Percentiles rank a stretch among this genome's conserved stretches.
Conservation (phyloP, 2,113 vertebrate species). For the Conger conger region DNA sequence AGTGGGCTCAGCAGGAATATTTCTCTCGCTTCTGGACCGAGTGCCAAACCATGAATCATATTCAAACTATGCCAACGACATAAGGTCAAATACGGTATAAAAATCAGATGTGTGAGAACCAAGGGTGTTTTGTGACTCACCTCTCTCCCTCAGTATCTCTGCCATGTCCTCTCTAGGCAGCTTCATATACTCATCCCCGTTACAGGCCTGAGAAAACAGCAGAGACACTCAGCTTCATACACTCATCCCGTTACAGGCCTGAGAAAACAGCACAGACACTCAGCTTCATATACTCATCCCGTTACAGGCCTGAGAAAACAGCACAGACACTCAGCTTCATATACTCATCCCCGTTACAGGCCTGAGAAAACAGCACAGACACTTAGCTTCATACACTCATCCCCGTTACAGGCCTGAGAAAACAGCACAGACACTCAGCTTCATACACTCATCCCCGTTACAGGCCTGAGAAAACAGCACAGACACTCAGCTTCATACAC, state of each 20-base stretch:
- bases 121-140: conserved; percentile 35
- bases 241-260: conserved; percentile 80
- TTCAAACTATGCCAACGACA: too few relatives aligned
- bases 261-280: conserved; percentile 32
- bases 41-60: neutral
- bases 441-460: conserved; percentile 77
- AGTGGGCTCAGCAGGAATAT: neutral
- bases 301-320: conserved; percentile 73
- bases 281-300: conserved; percentile 75
- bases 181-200: conserved; percentile 76
- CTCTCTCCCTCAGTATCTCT: conserved; percentile 59
- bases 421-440: conserved; percentile 56
- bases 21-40: neutral
- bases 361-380: conserved; percentile 62
- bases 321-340: conserved; percentile 70
- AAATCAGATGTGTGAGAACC: neutral
- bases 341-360: conserved; percentile 78
- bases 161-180: conserved; percentile 70
- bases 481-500: conserved; percentile 76
- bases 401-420: conserved; percentile 75
- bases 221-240: conserved; percentile 76
- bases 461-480: conserved; percentile 67
- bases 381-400: conserved; percentile 78
- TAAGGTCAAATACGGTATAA: neutral
- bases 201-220: conserved; percentile 69